These are phyloP conservation scores for Raphicerus campestris DNA, from an alignment of 2,113 vertebrate species.

Conservation along the genomic window DNA sequence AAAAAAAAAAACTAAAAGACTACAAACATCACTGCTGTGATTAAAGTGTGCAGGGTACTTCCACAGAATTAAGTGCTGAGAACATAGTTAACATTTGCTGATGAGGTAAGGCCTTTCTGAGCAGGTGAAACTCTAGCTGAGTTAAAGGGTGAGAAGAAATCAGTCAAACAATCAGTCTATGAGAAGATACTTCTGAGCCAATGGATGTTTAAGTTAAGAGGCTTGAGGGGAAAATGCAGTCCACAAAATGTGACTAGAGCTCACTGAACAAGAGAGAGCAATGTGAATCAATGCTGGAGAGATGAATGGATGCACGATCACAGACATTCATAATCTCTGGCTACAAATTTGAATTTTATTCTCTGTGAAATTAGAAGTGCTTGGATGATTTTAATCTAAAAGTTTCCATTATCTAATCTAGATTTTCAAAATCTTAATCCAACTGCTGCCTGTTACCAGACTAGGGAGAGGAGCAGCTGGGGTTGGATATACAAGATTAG, in stretches of 20 bases:
- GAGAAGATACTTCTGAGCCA: neutral
- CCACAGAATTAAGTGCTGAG: neutral
- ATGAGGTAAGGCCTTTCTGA: neutral
- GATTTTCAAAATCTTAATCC: neutral
- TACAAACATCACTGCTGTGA: neutral
- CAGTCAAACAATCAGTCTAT: neutral
- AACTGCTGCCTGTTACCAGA: neutral
- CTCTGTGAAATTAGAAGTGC: neutral
- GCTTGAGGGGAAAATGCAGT: neutral
- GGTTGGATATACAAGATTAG: neutral
- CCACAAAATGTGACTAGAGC: neutral
- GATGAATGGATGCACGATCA: rapidly evolving
- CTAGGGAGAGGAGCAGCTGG: neutral
- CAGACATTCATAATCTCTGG: neutral
- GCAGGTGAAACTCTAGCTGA: neutral
- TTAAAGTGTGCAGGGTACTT: neutral
- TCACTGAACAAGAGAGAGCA: neutral
- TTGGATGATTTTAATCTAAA: neutral
- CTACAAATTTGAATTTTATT: neutral
- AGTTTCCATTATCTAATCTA: neutral
- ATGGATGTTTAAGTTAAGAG: neutral
- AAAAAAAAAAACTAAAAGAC: neutral
- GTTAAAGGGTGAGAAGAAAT: neutral
- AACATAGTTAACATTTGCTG: neutral
- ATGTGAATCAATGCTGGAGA: neutral